Evolutionary conservation across 1,140 invertebrate genomes (phyloP).

Genomic region (Penaeus indicus): DNA sequence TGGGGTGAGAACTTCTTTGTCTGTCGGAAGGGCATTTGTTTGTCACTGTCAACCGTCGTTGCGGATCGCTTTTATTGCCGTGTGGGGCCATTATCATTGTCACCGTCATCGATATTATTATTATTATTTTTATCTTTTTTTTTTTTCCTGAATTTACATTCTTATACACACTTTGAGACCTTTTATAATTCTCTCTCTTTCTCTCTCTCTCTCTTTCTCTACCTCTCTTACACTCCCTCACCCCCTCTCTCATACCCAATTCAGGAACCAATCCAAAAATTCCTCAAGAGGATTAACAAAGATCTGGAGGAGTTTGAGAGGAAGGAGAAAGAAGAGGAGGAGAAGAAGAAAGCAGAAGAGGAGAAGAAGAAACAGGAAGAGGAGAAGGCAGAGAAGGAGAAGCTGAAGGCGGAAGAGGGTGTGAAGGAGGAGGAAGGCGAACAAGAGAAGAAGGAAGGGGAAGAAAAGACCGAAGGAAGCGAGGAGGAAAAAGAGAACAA

Average conservation of each 20-base stretch:
- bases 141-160: neutral
- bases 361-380: conserved; percentile 16
- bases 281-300: conserved; percentile 54
- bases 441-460: conserved; percentile 4
- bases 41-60: neutral
- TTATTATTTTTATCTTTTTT: neutral
- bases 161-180: neutral
- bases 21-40: neutral
- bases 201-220: neutral
- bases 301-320: conserved; percentile 50
- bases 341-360: conserved; percentile 6
- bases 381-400: conserved; percentile 20
- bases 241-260: neutral
- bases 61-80: neutral
- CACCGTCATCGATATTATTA: neutral
- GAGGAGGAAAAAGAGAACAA: conserved; percentile 4
- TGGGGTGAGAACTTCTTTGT: too few relatives aligned
- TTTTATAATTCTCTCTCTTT: neutral
- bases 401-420: conserved; percentile 16
- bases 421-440: neutral
- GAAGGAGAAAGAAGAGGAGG: conserved; percentile 24
- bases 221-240: neutral
- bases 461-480: neutral
- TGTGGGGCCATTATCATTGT: neutral
- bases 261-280: conserved; percentile 52